phyloP scores from a whole-genome alignment of 2,888 invertebrate genomes.

The Drosophila pseudotakahashii region DNA sequence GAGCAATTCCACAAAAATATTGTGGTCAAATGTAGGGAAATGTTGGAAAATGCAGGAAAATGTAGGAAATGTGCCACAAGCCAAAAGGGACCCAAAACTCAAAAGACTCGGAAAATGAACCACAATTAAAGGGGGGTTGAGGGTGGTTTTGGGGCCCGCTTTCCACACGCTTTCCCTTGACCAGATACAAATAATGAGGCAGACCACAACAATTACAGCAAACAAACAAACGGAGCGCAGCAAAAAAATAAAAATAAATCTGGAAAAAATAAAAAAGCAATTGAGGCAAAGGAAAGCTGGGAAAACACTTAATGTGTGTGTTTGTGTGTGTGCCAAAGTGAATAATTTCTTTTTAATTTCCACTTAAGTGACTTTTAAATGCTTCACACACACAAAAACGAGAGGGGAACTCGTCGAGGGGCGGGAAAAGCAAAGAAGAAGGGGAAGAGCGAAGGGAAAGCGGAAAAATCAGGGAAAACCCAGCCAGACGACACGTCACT shows the following conservation, averaged over 20 bases:
- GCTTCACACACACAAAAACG: conserved; percentile 52
- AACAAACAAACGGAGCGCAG: conserved; percentile 55
- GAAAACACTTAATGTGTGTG: conserved; percentile 26
- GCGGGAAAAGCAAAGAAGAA: conserved; percentile 6
- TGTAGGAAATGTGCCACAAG: conserved; percentile 61
- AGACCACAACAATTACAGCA: conserved; percentile 79
- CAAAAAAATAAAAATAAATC: conserved; percentile 40
- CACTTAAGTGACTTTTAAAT: conserved; percentile 82
- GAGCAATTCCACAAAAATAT: conserved; percentile 56
- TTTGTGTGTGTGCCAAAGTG: conserved; percentile 71
- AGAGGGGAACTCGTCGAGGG: conserved; percentile 8
- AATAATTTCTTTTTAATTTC: conserved; percentile 83
- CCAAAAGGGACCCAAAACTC: conserved; percentile 30
- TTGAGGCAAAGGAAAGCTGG: conserved; percentile 21
- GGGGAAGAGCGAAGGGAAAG: not conserved
- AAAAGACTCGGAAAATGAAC: conserved; percentile 38
- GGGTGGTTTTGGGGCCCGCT: conserved; percentile 2
- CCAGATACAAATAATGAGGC: conserved; percentile 65
- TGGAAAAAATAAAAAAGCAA: conserved; percentile 43
- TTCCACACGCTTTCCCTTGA: conserved; percentile 12
- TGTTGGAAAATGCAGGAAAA: conserved; percentile 64
- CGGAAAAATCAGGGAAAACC: conserved; percentile 13
- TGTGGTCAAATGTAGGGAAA: conserved; percentile 60
- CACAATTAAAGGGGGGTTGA: conserved; percentile 30
- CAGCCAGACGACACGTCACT: conserved; percentile 47